phyloP scores from a whole-genome alignment of 2,888 invertebrate genomes.

The Heteropelma amictum region DNA sequence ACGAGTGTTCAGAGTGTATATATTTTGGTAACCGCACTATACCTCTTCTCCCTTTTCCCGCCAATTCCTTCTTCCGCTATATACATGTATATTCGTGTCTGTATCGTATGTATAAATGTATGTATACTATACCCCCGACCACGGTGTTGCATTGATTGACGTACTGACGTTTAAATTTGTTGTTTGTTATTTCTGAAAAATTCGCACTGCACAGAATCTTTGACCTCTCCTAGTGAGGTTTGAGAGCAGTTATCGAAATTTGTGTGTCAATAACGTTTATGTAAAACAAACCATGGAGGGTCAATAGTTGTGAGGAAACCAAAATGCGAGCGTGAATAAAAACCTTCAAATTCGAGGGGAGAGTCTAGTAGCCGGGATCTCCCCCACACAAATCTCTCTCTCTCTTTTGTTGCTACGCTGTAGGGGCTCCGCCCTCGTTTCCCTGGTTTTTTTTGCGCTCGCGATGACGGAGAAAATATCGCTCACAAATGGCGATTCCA shows the following conservation, averaged over 20 bases:
- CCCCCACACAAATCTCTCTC: constrained; percentile 10
- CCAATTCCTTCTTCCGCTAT: constrained; percentile 40
- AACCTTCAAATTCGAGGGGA: constrained; percentile 17
- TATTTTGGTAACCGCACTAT: constrained; percentile 35
- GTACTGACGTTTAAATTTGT: background rate
- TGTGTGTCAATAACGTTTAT: too few species aligned
- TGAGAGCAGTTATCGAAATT: too few species aligned
- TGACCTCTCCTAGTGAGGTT: too few species aligned
- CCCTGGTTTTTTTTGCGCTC: background rate
- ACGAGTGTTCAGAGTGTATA: constrained; percentile 41
- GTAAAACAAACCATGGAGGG: background rate
- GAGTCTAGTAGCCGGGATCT: constrained; percentile 36
- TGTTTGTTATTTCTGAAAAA: too few species aligned
- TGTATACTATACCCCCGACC: background rate
- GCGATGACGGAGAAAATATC: background rate
- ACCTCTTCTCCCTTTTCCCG: constrained; percentile 48
- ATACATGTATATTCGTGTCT: background rate
- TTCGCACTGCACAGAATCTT: too few species aligned
- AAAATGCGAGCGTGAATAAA: background rate
- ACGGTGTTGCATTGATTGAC: background rate
- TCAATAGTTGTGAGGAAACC: background rate
- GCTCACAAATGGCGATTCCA: background rate
- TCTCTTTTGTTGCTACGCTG: constrained; percentile 55
- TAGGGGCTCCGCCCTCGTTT: constrained; percentile 50
- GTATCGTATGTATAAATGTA: background rate